Evolutionary conservation across 2,113 vertebrate genomes (phyloP), one percentile per base, ranked within the genome.

Genomic region (Cyphomyrus plagiostoma): DNA sequence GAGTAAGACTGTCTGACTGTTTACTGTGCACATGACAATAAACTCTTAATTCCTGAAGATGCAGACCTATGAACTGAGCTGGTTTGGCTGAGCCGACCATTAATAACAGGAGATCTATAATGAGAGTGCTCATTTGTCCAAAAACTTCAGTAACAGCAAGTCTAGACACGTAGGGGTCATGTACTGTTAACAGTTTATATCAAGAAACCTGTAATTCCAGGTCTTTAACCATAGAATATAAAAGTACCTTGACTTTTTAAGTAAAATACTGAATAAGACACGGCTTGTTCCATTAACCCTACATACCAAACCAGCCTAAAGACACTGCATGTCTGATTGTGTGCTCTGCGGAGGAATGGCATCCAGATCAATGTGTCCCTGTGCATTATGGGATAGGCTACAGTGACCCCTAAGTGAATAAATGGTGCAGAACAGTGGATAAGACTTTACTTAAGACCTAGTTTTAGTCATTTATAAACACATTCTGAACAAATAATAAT

Each of bases 101-200:
- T 19, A 92, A 94, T 93, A 90, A 92, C 45, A 90, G 84, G 86
- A 50, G 89, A 89, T 88, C 84, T 89, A 91, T 93, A 93, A 92
- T 91, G 88, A 91, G 90, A 89, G 91, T 91, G 90, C 5, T 48
- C 35, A 15, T 17, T 91, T 93, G 90, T 93, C 39, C 52, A 11
- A 23, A 86, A 50, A 86, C 49, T 17, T 88, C 53, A 83, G 46
- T 21, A 83, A 48, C 80, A 48, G 35, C 15, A 83, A 45, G 39
- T 46, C 80, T 48, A 13, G 15, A 39, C 30, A 17, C 70, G 4
- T 15, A 77, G 15, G 30, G 35, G 35, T 30, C 13, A 3, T 30
- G 62, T 3, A 66, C 70, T 4, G 26, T 35, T 74, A 74, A 77
- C 30, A 6, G 62, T 17, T 77, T 39, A 83, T 3, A 46, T 42